Evolutionary conservation across 2,113 vertebrate species (phyloP).

Genomic region (Dipodomys spectabilis): DNA sequence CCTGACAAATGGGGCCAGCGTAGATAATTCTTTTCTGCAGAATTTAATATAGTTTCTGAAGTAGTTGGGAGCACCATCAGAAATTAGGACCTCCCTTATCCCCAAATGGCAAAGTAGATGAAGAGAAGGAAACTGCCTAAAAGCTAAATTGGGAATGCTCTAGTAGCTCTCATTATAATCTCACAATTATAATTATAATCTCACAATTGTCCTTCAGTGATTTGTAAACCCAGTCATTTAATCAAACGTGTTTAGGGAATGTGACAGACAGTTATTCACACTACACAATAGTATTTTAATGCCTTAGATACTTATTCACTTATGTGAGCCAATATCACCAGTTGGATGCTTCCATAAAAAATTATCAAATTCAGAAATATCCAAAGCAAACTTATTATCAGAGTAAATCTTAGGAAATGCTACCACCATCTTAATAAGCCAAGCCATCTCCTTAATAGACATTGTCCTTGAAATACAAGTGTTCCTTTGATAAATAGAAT

Average conservation of each 20-base stretch:
- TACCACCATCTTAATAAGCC: background rate
- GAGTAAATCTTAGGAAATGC: background rate
- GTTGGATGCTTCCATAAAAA: background rate
- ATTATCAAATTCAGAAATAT: background rate
- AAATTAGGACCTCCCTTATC: background rate
- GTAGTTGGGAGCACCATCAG: background rate
- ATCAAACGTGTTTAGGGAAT: background rate
- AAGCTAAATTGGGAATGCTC: background rate
- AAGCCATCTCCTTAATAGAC: too few relatives aligned
- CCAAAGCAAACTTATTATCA: background rate
- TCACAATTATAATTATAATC: background rate
- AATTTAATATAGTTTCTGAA: slow-evolving; percentile 12
- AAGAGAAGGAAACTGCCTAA: background rate
- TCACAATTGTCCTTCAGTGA: background rate
- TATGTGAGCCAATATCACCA: background rate
- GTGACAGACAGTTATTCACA: background rate
- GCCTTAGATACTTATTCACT: background rate
- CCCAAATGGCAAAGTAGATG: background rate
- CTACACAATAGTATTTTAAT: background rate
- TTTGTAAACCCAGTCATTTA: background rate
- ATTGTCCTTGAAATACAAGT: background rate
- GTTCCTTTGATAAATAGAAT: background rate
- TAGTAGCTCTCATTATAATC: too few relatives aligned
- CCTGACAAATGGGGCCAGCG: background rate
- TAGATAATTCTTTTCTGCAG: slow-evolving; percentile 3